Evolutionary conservation across 2,113 vertebrate species (phyloP).

Genomic region (Oncorhynchus masou): DNA sequence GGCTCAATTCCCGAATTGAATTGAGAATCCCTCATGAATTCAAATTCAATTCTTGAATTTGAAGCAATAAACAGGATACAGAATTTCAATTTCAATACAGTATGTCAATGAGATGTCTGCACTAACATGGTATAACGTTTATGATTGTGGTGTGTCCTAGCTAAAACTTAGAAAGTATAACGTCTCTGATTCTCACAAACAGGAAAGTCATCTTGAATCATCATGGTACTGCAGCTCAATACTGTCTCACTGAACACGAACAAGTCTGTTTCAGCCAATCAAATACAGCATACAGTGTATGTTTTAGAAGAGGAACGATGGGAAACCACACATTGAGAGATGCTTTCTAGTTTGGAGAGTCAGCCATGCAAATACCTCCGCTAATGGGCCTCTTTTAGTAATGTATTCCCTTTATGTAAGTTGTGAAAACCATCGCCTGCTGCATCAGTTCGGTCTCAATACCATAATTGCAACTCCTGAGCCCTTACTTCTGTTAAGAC

Average conservation of each 20-base stretch:
- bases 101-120: too few relatives aligned
- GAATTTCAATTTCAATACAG: too few relatives aligned
- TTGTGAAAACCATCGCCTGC: background rate
- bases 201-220: background rate
- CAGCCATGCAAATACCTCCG: background rate
- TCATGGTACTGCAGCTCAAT: background rate
- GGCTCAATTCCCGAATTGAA: too few relatives aligned
- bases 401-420: background rate
- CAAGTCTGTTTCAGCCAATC: background rate
- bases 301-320: conserved; percentile 19
- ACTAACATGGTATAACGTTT: too few relatives aligned
- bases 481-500: too few relatives aligned
- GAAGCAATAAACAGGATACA: too few relatives aligned
- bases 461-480: too few relatives aligned
- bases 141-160: too few relatives aligned
- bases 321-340: background rate
- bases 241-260: background rate
- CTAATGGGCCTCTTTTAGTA: background rate
- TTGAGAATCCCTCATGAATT: too few relatives aligned
- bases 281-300: background rate
- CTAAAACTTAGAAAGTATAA: too few relatives aligned
- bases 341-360: too few relatives aligned
- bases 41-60: too few relatives aligned
- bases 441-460: background rate
- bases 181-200: background rate